phyloP scores from a whole-genome alignment of 2,113 vertebrate species.

The Hemicordylus capensis region DNA sequence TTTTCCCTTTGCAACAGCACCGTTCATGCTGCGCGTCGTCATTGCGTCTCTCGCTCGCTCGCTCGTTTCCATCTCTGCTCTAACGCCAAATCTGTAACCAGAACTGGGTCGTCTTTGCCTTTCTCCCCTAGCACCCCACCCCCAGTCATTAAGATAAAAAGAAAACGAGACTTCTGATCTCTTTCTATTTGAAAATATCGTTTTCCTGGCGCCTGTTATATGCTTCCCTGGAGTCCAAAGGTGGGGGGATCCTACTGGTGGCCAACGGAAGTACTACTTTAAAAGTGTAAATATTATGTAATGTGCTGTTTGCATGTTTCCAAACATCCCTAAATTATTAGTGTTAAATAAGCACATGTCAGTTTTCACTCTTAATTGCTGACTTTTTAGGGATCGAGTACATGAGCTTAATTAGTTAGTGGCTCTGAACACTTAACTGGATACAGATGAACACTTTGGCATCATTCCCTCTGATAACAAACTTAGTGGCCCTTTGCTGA shows the following conservation, averaged over 20 bases:
- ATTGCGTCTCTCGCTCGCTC: slow-evolving; percentile 56
- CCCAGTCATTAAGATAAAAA: not conserved
- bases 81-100: not conserved
- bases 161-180: not conserved
- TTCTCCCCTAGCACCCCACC: not conserved
- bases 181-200: not conserved
- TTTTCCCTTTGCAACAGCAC: slow-evolving; percentile 59
- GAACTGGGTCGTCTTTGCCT: not conserved
- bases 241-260: slow-evolving; percentile 26
- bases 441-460: not conserved
- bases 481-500: not conserved
- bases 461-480: not conserved
- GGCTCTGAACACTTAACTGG: not conserved
- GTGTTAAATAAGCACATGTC: not conserved
- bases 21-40: slow-evolving; percentile 56
- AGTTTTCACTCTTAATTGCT: not conserved
- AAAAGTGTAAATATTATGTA: slow-evolving; percentile 41
- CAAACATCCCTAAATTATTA: slow-evolving; percentile 10
- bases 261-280: slow-evolving; percentile 29
- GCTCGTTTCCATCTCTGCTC: slow-evolving; percentile 44
- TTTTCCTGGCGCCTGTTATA: not conserved
- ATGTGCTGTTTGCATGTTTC: slow-evolving; percentile 41
- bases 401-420: not conserved
- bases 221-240: not conserved
- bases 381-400: not conserved